Conservation (phyloP, 2,797 vertebrate species). For the Thaleichthys pacificus region DNA sequence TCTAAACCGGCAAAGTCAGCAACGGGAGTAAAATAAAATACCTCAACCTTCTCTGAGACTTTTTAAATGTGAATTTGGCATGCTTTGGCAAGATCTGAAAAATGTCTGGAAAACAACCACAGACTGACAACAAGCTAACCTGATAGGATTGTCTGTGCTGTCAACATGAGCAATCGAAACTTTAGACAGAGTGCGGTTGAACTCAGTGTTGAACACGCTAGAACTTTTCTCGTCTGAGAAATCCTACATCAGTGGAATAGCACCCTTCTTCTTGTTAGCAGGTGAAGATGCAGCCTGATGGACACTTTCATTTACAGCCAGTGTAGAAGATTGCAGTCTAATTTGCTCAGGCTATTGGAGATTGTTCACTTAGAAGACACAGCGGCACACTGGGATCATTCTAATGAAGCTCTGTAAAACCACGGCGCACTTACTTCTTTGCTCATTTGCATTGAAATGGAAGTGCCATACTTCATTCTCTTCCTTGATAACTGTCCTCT, state of each 20-base stretch:
- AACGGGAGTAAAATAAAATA: constrained; percentile 36
- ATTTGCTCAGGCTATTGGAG: constrained; percentile 64
- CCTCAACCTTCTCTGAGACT: constrained; percentile 5
- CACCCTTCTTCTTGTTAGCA: constrained; percentile 33
- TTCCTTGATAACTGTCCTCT: constrained; percentile 29
- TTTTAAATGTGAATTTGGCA: background rate
- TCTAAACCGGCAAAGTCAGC: constrained; percentile 25
- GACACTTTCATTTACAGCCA: constrained; percentile 73
- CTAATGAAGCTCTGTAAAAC: constrained; percentile 65
- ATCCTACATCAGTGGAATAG: constrained; percentile 18
- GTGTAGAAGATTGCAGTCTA: constrained; percentile 61
- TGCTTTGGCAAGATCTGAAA: background rate
- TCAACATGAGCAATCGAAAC: constrained; percentile 25
- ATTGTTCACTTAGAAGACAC: constrained; percentile 65
- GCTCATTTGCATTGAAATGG: constrained; percentile 73
- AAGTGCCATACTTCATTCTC: constrained; percentile 64
- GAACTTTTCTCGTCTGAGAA: constrained; percentile 33
- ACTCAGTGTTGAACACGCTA: constrained; percentile 34
- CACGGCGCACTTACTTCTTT: constrained; percentile 54
- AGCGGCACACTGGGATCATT: constrained; percentile 51
- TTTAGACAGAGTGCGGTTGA: constrained; percentile 30
- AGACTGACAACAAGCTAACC: background rate
- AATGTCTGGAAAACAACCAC: constrained; percentile 5
- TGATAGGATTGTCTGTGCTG: constrained; percentile 9
- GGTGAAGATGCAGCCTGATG: constrained; percentile 61